Evolutionary conservation across 2,888 invertebrate genomes (phyloP).

Genomic region (Tetranychus piercei): DNA sequence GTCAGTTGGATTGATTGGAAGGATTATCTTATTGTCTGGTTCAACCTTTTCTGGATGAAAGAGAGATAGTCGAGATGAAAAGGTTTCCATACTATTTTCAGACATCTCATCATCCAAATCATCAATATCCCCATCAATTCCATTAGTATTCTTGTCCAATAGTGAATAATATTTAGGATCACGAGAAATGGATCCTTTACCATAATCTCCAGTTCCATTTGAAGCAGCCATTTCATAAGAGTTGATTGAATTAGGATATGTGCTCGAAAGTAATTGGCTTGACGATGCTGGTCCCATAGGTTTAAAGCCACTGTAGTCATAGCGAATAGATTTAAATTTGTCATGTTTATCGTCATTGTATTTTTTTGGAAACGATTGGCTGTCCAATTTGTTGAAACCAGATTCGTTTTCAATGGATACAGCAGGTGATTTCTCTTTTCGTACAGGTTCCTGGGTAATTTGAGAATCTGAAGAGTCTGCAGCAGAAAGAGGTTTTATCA

Average conservation of each 20-base stretch:
- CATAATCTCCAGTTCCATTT: neutral
- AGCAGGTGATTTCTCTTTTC: too few relatives aligned
- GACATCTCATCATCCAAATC: neutral
- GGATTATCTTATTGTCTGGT: slow-evolving; percentile 8
- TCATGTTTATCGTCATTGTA: too few relatives aligned
- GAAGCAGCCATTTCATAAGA: neutral
- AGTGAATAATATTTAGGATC: neutral
- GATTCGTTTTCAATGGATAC: too few relatives aligned
- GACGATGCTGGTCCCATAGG: neutral
- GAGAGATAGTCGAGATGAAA: neutral
- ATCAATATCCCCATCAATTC: neutral
- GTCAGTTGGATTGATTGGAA: slow-evolving; percentile 10
- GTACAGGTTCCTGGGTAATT: too few relatives aligned
- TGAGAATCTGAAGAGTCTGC: too few relatives aligned
- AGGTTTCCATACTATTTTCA: neutral
- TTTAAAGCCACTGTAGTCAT: slow-evolving; percentile 7
- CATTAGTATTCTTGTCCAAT: neutral
- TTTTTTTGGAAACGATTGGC: too few relatives aligned
- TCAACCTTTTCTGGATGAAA: neutral
- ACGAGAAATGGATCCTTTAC: neutral
- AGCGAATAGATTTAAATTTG: neutral
- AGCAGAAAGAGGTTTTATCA: too few relatives aligned
- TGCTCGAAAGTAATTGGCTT: neutral
- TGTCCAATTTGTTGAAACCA: too few relatives aligned
- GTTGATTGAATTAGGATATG: neutral